Base-by-base conservation (phyloP, 2,888 invertebrate genomes). In the Timema podura region DNA sequence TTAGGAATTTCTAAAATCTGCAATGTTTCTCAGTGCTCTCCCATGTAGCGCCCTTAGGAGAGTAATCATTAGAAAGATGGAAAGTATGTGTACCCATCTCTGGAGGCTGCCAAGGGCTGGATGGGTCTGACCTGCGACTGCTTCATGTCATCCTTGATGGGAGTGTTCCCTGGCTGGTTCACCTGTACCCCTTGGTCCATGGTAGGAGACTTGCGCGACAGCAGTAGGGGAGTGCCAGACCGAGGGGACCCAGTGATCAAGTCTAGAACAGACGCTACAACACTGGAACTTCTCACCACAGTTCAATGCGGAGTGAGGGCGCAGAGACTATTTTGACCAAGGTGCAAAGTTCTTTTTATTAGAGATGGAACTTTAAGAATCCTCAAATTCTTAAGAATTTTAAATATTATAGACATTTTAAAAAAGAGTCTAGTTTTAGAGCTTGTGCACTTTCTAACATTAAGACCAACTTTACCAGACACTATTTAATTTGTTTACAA, bases 111-210 rank as follows among this genome's bases (percentile, higher is more conserved):
- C 10, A 72, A 70, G 5, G 71, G 74, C 65, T 74, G 74, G 15
- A 74, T 57, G 9, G 46, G 69, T 5, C 65, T 51, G 9, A 65
- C 11, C 13, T 46, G 65, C 68, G 71, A 70, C 30, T 54, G 79
- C 75, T 80, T 82, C 16, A 79, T 79, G 64, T 80, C 80, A 54
- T 79, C 79, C 65, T 79, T 79, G 48, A 68, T 68, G 45, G 67
- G 72, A 13, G 71, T 65, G n/a, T 57, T 65, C 44, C 82, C 82
- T 5, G 69, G 61, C 69, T 71, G 73, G 71, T 51, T 73, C 6
- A 73, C 91, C 83, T 94, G 94, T 64, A 91, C 89, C 74, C 91
- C 90, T 82, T 94, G 92, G 80, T 96, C 95, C 75, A 89, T 88
- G 2, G 93, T 92, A 68, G 94, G 93, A 76, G 94, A 94, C 82